A percentile compares a stretch with the other conserved stretches of the same genome.
Evolutionary conservation across 2,888 invertebrate species (phyloP).

Genomic region (Punctoribates punctum): DNA sequence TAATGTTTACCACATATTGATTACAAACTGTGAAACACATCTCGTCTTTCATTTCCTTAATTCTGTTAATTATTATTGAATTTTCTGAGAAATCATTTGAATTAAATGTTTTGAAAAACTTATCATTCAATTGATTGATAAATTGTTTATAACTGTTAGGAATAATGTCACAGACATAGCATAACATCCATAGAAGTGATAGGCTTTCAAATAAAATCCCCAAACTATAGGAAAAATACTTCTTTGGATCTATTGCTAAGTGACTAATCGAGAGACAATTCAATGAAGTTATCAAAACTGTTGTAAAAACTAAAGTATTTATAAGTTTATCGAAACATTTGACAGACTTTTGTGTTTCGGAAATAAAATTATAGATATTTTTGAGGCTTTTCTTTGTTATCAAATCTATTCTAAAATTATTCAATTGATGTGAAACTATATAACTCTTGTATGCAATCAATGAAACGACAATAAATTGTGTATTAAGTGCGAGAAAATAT

Average conservation of each 20-base stretch:
- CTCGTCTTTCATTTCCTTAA: neutral
- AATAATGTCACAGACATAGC: neutral
- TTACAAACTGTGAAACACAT: constrained; percentile 1
- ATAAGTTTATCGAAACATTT: neutral
- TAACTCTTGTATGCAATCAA: neutral
- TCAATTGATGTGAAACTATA: neutral
- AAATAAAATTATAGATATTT: neutral
- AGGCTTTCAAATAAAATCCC: neutral
- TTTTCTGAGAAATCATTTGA: neutral
- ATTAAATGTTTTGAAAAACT: neutral
- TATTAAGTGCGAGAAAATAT: neutral
- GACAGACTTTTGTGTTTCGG: neutral
- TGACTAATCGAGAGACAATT: neutral
- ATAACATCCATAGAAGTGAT: neutral
- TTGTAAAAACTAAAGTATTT: neutral
- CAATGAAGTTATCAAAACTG: neutral
- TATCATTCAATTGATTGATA: neutral
- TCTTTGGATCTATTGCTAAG: neutral
- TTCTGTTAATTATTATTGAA: neutral
- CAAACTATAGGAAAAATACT: neutral
- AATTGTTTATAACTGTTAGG: neutral
- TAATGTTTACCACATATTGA: neutral
- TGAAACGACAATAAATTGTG: neutral
- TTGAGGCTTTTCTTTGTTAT: neutral
- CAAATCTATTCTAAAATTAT: neutral